Conservation (phyloP, 2,113 vertebrate genomes). For the Eudyptes chrysolophus region DNA sequence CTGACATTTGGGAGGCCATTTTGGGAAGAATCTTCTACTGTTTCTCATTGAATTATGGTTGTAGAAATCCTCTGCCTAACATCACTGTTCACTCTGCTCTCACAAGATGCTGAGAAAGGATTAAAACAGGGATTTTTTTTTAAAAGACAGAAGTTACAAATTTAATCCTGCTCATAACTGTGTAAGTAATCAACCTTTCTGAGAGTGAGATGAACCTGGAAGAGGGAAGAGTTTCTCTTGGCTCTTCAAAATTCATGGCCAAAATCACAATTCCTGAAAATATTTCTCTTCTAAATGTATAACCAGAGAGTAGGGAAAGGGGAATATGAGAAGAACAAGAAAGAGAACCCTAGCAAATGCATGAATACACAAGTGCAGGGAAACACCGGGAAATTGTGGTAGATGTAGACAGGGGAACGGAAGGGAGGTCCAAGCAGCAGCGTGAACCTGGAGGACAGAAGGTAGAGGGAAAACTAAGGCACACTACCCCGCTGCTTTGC, state of each 20-base stretch:
- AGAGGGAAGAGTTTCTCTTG: not conserved
- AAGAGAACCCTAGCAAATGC: not conserved
- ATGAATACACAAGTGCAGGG: not conserved
- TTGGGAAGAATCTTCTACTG: not conserved
- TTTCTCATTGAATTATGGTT: not conserved
- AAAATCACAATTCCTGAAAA: not conserved
- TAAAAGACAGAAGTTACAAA: not conserved
- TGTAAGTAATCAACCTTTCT: not conserved
- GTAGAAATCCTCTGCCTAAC: not conserved
- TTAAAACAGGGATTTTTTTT: not conserved
- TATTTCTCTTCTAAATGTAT: not conserved
- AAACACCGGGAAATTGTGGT: accelerated
- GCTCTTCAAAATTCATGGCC: not conserved
- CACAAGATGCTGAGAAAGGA: not conserved
- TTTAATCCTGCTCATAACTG: not conserved
- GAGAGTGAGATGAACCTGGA: not conserved
- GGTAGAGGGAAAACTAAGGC: not conserved
- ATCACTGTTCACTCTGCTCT: not conserved
- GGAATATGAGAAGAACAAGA: not conserved
- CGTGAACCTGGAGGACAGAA: not conserved
- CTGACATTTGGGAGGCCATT: not conserved
- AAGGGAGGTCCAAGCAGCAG: not conserved
- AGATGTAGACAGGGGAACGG: not conserved
- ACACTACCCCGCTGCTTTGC: not conserved
- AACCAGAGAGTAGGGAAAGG: not conserved